A percentile compares a stretch with the other conserved stretches of the same genome.
Conservation (phyloP, 2,797 vertebrate species). For the Chelon auratus region DNA sequence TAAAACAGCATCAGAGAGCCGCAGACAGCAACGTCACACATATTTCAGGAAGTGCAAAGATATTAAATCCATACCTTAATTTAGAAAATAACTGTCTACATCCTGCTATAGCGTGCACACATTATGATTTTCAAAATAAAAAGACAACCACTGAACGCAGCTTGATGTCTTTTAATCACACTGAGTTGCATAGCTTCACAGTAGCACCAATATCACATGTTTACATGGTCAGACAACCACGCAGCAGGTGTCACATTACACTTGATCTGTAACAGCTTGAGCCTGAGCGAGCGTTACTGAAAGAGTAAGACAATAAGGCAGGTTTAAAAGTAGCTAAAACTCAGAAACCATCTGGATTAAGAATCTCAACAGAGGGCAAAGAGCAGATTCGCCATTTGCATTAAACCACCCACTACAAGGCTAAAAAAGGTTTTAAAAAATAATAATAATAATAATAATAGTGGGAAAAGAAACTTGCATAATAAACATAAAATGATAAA, state of each 20-base stretch:
- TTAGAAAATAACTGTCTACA: background rate
- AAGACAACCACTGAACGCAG: background rate
- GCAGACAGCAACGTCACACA: background rate
- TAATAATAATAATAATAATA: background rate
- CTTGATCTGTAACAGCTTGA: conserved; percentile 46
- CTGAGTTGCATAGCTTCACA: conserved; percentile 67
- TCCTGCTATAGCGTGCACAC: background rate
- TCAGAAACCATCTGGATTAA: conserved; percentile 22
- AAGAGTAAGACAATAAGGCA: conserved; percentile 35
- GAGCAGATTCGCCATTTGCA: background rate
- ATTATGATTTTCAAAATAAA: conserved; percentile 14
- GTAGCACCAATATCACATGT: conserved; percentile 39
- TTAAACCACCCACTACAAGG: conserved; percentile 1
- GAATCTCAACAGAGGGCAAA: conserved; percentile 19
- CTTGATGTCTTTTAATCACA: conserved; percentile 69
- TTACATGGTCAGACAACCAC: conserved; percentile 13
- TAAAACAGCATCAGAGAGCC: conserved; percentile 23
- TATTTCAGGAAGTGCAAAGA: background rate
- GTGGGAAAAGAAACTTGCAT: conserved; percentile 4
- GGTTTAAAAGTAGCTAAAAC: conserved; percentile 44
- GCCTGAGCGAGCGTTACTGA: conserved; percentile 14
- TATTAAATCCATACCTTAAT: background rate
- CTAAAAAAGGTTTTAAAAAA: background rate
- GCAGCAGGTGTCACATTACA: conserved; percentile 26
- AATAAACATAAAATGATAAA: background rate